Base-by-base conservation (phyloP, 2,113 vertebrate species). In the Andinoacara biseriatus region DNA sequence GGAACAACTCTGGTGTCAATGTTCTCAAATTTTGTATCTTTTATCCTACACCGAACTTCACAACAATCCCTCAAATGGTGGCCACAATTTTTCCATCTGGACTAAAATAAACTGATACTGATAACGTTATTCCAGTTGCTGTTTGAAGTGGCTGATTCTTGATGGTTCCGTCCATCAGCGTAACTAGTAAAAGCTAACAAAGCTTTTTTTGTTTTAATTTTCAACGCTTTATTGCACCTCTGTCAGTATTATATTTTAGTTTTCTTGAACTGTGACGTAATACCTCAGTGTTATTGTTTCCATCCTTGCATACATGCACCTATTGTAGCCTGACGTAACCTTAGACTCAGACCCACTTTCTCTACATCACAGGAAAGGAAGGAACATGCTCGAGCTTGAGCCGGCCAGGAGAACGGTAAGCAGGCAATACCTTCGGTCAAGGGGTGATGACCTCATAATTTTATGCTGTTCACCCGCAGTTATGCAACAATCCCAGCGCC, bases 311-410 rank as follows among this genome's bases (percentile, higher is more conserved):
- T 56, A 63, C 58, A 72, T 76, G 24, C 20, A 14, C 85, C 82
- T 22, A 18, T 52, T 79, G 59, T 56, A 60, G 22, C 60, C 62
- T 69, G 78, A 86, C 43, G 57, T 65, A 38, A 58, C 59, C 74
- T 67, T 78, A 76, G 77, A 86, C 69, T 76, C 43, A 90, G 89
- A 90, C 87, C 75, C 75, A 91, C 89, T 91, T 91, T 92, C 87
- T 78, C 91, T 87, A 56, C 77, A 86, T 91, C 80, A 63, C 88
- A 88, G 90, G 86, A 92, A 87, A 89, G 88, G 81, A 90, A 87
- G 91, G 91, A 76, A 78, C 75, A 57, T 81, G 69, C 79, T 69
- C 62, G 38, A 74, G 81, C 58, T 86, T 62, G 82, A 88, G 87
- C 56, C 60, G 2, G 63, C 65, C 83, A 59, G 59, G 29, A 82